Conservation (phyloP, 2,797 vertebrate species). For the Sandelia bainsii region DNA sequence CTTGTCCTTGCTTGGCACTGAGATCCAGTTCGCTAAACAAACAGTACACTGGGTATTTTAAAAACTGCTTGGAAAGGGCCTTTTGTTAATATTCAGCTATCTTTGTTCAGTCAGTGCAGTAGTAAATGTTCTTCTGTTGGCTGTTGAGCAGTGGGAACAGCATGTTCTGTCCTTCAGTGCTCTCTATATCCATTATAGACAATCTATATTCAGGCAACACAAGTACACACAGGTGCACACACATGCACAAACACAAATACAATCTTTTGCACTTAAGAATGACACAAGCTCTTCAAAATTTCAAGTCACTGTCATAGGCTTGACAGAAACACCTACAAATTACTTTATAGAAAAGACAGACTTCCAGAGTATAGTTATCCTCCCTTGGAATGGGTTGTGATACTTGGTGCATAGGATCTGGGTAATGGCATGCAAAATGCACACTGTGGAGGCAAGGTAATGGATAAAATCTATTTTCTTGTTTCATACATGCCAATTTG, state of each 20-base stretch:
- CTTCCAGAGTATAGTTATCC: slow-evolving; percentile 62
- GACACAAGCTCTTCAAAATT: slow-evolving; percentile 61
- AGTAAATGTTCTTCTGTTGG: slow-evolving; percentile 51
- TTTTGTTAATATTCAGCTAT: slow-evolving; percentile 49
- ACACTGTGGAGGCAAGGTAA: slow-evolving; percentile 53
- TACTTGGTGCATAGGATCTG: slow-evolving; percentile 49
- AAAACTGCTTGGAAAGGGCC: slow-evolving; percentile 39
- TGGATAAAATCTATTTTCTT: slow-evolving; percentile 72
- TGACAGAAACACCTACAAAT: slow-evolving; percentile 63
- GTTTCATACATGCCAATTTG: slow-evolving; percentile 71
- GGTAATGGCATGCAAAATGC: slow-evolving; percentile 72
- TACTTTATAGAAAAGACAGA: slow-evolving; percentile 63
- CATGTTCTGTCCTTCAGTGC: slow-evolving; percentile 53
- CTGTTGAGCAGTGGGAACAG: slow-evolving; percentile 43
- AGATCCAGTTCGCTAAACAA: slow-evolving; percentile 34
- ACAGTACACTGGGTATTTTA: slow-evolving; percentile 38
- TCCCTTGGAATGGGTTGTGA: slow-evolving; percentile 60
- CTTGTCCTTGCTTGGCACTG: slow-evolving; percentile 28
- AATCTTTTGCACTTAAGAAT: slow-evolving; percentile 37
- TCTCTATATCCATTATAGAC: slow-evolving; percentile 57
- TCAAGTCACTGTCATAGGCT: slow-evolving; percentile 45
- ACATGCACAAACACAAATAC: slow-evolving; percentile 19
- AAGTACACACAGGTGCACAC: slow-evolving; percentile 23
- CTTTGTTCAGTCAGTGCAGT: slow-evolving; percentile 27
- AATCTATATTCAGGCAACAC: slow-evolving; percentile 60